Base-by-base conservation (phyloP, 2,797 vertebrate species). In the Gymnodraco acuticeps region DNA sequence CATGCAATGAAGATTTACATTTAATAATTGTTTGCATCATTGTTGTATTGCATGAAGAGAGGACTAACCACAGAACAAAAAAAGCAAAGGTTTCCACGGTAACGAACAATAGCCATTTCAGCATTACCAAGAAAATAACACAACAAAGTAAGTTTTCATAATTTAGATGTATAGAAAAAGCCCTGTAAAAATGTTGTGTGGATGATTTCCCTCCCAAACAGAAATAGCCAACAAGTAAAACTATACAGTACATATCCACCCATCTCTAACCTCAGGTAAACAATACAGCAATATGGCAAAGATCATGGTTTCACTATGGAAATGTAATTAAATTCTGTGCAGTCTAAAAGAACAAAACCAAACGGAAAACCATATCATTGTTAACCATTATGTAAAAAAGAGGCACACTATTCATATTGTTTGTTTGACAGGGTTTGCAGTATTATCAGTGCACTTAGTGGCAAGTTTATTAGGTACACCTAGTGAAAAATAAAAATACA, bases 11-110 rank as follows among this genome's bases (percentile, higher is more conserved):
- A 42, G 1, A 27, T 69, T 73, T 8, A 53, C 5, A 53, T 41
- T 51, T 63, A 69, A 27, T 63, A 27, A 27, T 27, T 27, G 50
- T 86, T 67, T 85, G 16, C 31, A 23, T 56, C 23, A 43, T 13
- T 58, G 27, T 43, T 50, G 13, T 20, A 17, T 61, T 12, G 17
- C 55, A 70, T 46, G 50, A 38, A 31, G 8, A 17, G 4, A 61
- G 2, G 20, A 69, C 10, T 4, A 27, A 27, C 10, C 0, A 3
- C 51, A 46, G 16, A 43, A 54, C 15, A 42, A 50, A 42, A 50
- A 64, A 16, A 13, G 3, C 14, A 70, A 59, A 59, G 20, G 11
- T 11, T 48, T 67, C 17, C 5, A n/a, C 20, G 48, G 17, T 58
- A 16, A 23, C 38, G 64, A n/a, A 50, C 17, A 38, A 17, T 17